These are phyloP conservation scores for Fistularia tabacaria DNA, from an alignment of 2,797 vertebrate species.

Conservation along the genomic window DNA sequence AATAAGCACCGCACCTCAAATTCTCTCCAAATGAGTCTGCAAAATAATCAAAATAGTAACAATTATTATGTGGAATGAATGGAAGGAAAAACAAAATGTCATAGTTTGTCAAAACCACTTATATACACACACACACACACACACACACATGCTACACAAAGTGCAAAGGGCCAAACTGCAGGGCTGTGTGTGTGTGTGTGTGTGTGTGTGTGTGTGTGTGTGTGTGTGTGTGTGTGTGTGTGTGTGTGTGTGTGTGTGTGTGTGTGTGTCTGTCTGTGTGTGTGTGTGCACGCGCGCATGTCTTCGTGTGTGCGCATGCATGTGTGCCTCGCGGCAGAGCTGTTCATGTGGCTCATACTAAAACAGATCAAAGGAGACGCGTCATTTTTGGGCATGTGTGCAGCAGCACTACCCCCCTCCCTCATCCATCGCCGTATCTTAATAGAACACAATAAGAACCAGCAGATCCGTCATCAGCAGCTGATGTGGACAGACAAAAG, in stretches of 20 bases:
- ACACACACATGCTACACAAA: conserved; percentile 49
- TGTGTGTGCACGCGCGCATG: conserved; percentile 22
- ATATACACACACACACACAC: conserved; percentile 28
- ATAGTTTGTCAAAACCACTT: conserved; percentile 36
- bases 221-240: conserved; percentile 19
- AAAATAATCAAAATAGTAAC: conserved; percentile 42
- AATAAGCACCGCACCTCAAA: conserved; percentile 67
- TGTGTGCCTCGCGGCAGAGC: conserved; percentile 49
- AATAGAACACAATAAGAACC: conserved; percentile 67
- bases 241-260: conserved; percentile 37
- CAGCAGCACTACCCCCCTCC: conserved; percentile 41
- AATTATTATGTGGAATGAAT: conserved; percentile 33
- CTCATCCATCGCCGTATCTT: conserved; percentile 6
- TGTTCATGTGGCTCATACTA: conserved; percentile 69
- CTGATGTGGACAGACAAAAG: conserved; percentile 74
- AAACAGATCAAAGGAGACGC: conserved; percentile 75
- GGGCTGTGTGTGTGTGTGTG: conserved; percentile 34
- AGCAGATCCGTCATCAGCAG: conserved; percentile 63
- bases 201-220: conserved; percentile 19
- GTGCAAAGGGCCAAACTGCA: conserved; percentile 67
- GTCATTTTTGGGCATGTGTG: conserved; percentile 70
- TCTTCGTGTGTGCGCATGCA: conserved; percentile 23
- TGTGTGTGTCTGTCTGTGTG: conserved; percentile 5
- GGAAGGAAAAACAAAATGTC: conserved; percentile 40
- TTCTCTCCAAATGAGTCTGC: conserved; percentile 57